phyloP scores from a whole-genome alignment of 2,888 invertebrate species.

The Drosophila fungiperda region DNA sequence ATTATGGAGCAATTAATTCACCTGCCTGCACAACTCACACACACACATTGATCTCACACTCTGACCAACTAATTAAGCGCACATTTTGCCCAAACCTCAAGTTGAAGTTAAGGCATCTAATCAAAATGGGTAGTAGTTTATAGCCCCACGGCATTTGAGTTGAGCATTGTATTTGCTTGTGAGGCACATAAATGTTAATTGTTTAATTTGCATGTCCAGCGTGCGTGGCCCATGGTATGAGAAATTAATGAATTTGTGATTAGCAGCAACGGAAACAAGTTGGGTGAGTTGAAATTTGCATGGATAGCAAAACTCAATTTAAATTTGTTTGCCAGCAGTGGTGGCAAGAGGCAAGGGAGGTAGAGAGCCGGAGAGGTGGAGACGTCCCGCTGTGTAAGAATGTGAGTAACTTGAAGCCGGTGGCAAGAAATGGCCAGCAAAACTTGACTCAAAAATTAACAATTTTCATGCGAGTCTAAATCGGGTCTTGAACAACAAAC shows the following conservation, averaged over 20 bases:
- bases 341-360: neutral
- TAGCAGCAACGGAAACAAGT: constrained; percentile 28
- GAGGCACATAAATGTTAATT: constrained; percentile 43
- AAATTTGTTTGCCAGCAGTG: constrained; percentile 27
- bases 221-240: constrained; percentile 12
- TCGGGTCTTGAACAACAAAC: constrained; percentile 60
- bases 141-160: constrained; percentile 9
- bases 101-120: neutral
- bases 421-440: constrained; percentile 52
- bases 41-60: neutral
- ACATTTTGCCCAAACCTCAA: constrained; percentile 2
- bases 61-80: neutral
- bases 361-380: neutral
- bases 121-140: constrained; percentile 10
- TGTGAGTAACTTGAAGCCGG: constrained; percentile 52
- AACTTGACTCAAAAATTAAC: constrained; percentile 68
- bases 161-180: constrained; percentile 16
- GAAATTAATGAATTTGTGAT: constrained; percentile 54
- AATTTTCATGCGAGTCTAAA: constrained; percentile 43
- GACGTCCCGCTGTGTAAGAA: constrained; percentile 24
- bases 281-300: constrained; percentile 22
- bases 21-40: neutral
- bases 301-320: constrained; percentile 49
- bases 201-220: constrained; percentile 64
- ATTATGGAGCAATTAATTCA: constrained; percentile 8